Base-by-base conservation (phyloP, 1,140 invertebrate genomes). In the Trypoxylus dichotomus region DNA sequence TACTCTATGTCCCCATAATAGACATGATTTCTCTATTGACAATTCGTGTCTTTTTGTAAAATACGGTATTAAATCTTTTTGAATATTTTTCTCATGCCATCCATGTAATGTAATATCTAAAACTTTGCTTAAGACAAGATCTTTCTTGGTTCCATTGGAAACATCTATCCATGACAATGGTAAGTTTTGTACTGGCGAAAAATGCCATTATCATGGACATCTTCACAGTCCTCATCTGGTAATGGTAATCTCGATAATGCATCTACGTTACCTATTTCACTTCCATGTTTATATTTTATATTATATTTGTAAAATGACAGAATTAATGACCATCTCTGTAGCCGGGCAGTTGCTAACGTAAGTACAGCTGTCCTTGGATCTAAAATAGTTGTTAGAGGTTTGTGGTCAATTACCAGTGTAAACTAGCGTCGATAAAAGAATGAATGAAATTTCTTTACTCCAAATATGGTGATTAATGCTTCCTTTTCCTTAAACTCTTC, bases 341-440 rank as follows among this genome's bases (percentile, higher is more conserved):
- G 76, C 7, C 86, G 54, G 47, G 76, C 80, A 6, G 83, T 79
- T n/a, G 82, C 77, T 42, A 83, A 78, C 19, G 75, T 76, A 63
- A 84, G 85, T 37, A 85, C 78, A n/a, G 79, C 78, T 77, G 82
- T 82, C 19, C 85, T 80, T 41, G 81, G 54, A 24, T 82, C 82
- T 79, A 90, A 89, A 60, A 90, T 85, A 7, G 79, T 72, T 0
- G 87, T 74, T n/a, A 91, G 79, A 7, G 88, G 88, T 77, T 88
- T 84, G 78, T 89, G 86, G 79, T 90, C 89, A 0, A 87, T 88
- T 37, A 82, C 77, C 21, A 90, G 77, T 3, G 82, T 82, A 83
- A 91, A 91, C n/a, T 82, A 58, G 10, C 84, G 79, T 24, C 89
- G 89, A 80, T 83, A 86, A 3, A 92, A 74, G 80, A 88, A 91